phyloP scores from a whole-genome alignment of 1,140 invertebrate genomes.

The Zaprionus vittiger region DNA sequence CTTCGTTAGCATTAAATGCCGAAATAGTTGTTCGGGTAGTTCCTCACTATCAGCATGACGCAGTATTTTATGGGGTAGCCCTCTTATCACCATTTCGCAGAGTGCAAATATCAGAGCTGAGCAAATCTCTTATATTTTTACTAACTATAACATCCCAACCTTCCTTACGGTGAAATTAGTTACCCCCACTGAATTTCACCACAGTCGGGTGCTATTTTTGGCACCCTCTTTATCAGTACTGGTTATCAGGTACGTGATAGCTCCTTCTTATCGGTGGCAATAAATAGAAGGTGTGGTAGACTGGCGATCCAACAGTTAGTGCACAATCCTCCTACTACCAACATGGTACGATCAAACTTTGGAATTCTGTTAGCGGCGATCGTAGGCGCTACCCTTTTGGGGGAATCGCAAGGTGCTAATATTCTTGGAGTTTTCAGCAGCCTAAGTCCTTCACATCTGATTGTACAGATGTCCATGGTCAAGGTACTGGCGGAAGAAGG shows the following conservation, averaged over 20 bases:
- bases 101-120: background rate
- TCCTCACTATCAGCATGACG: background rate
- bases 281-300: background rate
- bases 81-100: background rate
- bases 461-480: conserved; percentile 70
- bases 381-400: background rate
- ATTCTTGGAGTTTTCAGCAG: conserved; percentile 73
- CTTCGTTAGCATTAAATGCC: background rate
- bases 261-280: conserved; percentile 2
- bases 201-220: background rate
- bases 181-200: conserved; percentile 6
- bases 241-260: conserved; percentile 6
- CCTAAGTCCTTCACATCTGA: conserved; percentile 71
- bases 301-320: background rate
- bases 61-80: background rate
- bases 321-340: background rate
- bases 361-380: conserved; percentile 23
- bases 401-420: conserved; percentile 49
- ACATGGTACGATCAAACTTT: conserved; percentile 34
- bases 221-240: background rate
- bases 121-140: background rate
- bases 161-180: background rate
- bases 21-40: background rate
- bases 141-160: conserved; percentile 1
- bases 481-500: conserved; percentile 64